These are phyloP conservation scores for Jaculus jaculus DNA, from an alignment of 2,113 vertebrate species.

Conservation along the genomic window DNA sequence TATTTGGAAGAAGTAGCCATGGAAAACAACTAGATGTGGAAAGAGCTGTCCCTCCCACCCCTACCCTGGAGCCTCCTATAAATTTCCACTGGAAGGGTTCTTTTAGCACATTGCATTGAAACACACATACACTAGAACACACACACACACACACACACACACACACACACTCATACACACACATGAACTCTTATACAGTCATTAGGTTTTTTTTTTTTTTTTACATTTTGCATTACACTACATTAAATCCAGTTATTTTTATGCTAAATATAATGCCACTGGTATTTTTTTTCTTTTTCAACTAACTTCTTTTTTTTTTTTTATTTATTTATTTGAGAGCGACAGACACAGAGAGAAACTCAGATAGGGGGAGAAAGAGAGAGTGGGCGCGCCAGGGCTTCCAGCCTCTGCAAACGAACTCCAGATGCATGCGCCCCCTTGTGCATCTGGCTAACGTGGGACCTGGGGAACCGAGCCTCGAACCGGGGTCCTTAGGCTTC, in stretches of 20 bases:
- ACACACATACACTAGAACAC: not conserved
- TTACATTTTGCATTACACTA: not conserved
- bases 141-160: not conserved
- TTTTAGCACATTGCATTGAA: not conserved
- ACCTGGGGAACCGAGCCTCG: too few relatives aligned
- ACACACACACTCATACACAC: not conserved
- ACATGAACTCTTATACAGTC: not conserved
- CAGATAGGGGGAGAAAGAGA: too few relatives aligned
- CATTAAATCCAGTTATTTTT: not conserved
- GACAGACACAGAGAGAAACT: too few relatives aligned
- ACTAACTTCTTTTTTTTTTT: too few relatives aligned
- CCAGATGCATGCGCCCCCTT: too few relatives aligned
- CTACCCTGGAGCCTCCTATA: not conserved
- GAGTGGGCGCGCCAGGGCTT: too few relatives aligned
- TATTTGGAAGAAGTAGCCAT: not conserved
- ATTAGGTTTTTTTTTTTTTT: not conserved
- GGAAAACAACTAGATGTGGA: not conserved
- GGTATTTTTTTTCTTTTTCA: not conserved
- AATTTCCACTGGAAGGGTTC: not conserved
- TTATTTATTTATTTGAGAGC: too few relatives aligned
- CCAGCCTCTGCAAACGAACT: too few relatives aligned
- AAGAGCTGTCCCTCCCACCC: too few relatives aligned
- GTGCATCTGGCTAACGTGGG: too few relatives aligned
- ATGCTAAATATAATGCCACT: not conserved
- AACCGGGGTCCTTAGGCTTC: too few relatives aligned